Base-by-base conservation (phyloP, 2,888 invertebrate species). In the Meliscaeva auricollis region DNA sequence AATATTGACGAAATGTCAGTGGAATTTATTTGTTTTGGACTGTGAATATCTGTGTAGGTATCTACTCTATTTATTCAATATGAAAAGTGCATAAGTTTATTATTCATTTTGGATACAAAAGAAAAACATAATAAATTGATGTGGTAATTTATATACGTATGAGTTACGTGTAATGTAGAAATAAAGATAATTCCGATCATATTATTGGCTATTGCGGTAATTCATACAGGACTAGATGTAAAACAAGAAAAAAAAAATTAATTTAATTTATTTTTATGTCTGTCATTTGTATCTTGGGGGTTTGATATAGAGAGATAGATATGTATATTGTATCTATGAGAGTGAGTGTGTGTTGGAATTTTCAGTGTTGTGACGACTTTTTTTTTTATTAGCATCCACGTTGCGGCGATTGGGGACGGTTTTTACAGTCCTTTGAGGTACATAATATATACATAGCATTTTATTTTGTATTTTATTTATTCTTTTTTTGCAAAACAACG, bases 391-490 rank as follows among this genome's bases (percentile, higher is more conserved):
- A 62, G 70, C 50, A 78, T 64, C 64, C 41, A 44, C 70, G 58
- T 66, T 15, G 72, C 41, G 70, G 52, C 44, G 46, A 38, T 64
- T 50, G 66, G 78, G 54, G 46, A 52, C 26, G 26, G 15, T 50
- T 66, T 60, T 32, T 62, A 41, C 70, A 75, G 77, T 83, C 83
- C 83, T 79, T 74, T 69, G 83, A 79, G 74, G 78, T 77, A 44
- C 41, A 26, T 62, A n/a, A 6, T 46, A 17, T 15, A 15, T 30
- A 15, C 13, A 35, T 58, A 48, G 3, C 3, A 54, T 32, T 56
- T 56, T 56, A 15, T 6, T 17, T 56, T 56, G n/a, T n/a, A n/a
- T 32, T 54, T 30, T 46, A 11, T 11, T 50, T n/a, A n/a, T 50
- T 50, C 20, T 26, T 46, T 30, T 9, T 46, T 46, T 30, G 64